These are phyloP conservation scores for Lynx canadensis DNA, from an alignment of 2,113 vertebrate genomes.

Conservation along the genomic window DNA sequence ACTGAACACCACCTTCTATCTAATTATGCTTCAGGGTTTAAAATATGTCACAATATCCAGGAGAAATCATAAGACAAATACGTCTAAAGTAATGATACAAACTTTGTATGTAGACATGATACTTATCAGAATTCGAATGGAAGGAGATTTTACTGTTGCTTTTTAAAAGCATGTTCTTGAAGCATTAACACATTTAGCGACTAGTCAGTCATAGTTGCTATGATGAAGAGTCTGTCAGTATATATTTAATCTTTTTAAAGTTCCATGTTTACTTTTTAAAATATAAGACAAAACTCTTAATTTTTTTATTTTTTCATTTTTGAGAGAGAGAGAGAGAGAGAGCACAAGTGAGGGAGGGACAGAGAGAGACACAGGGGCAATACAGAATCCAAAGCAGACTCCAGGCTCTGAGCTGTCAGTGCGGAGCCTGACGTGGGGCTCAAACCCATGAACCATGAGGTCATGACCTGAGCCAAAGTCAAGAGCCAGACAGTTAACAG, in stretches of 20 bases:
- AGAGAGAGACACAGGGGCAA: neutral
- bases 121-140: neutral
- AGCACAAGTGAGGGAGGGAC: neutral
- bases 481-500: neutral
- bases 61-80: neutral
- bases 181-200: neutral
- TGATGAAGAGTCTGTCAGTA: neutral
- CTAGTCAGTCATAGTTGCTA: neutral
- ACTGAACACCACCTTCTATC: neutral
- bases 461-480: neutral
- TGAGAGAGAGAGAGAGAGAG: neutral
- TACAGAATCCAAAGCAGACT: neutral
- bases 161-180: neutral
- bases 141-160: neutral
- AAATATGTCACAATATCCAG: neutral
- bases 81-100: neutral
- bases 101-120: neutral
- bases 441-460: neutral
- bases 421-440: accelerated
- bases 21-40: neutral
- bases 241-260: neutral
- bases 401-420: neutral
- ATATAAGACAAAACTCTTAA: neutral
- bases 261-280: neutral
- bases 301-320: neutral